phyloP scores from a whole-genome alignment of 2,888 invertebrate genomes.

The Melanotus villosus region DNA sequence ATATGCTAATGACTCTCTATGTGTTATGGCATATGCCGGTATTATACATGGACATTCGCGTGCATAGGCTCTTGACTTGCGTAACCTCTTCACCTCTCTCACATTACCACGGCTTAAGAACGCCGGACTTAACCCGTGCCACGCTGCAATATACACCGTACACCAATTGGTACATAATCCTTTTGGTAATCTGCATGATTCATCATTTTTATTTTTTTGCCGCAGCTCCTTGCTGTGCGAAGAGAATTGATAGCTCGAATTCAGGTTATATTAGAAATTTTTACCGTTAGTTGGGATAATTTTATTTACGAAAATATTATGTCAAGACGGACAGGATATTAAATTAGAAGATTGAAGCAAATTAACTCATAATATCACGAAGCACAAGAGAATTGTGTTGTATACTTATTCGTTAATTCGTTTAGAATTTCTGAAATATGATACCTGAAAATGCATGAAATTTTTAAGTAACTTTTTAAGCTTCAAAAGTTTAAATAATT shows the following conservation, averaged over 20 bases:
- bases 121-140: slow-evolving; percentile 22
- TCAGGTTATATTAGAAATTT: not conserved
- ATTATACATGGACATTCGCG: slow-evolving; percentile 36
- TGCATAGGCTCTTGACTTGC: slow-evolving; percentile 36
- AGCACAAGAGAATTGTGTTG: too few species aligned
- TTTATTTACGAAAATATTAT: too few species aligned
- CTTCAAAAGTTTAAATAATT: too few species aligned
- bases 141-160: slow-evolving; percentile 16
- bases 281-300: too few species aligned
- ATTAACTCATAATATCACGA: too few species aligned
- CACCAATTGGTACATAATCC: slow-evolving; percentile 24
- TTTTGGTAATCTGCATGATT: slow-evolving; percentile 25
- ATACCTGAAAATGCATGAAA: too few species aligned
- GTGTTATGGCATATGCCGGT: slow-evolving; percentile 40
- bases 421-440: too few species aligned
- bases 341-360: too few species aligned
- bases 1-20: slow-evolving; percentile 36
- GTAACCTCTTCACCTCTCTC: slow-evolving; percentile 44
- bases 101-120: slow-evolving; percentile 40
- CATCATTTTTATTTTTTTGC: slow-evolving; percentile 9
- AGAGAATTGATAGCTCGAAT: slow-evolving; percentile 5
- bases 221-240: slow-evolving; percentile 1
- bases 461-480: too few species aligned
- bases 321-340: too few species aligned
- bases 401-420: too few species aligned